Evolutionary conservation across 2,797 vertebrate species (phyloP), one percentile per base, ranked within the genome.

Genomic region (Falco cherrug): DNA sequence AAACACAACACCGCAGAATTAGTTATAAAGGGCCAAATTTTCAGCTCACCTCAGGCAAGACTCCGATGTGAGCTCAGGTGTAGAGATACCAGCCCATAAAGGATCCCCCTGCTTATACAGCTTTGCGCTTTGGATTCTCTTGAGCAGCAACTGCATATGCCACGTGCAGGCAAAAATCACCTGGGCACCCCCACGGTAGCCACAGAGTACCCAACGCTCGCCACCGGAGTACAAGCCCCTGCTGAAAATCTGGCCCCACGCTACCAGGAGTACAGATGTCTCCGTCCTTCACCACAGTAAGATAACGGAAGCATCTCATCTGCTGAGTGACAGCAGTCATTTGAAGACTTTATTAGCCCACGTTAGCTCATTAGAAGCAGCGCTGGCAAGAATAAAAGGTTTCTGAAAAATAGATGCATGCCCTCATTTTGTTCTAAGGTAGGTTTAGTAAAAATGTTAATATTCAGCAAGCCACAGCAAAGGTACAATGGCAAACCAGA

Each of bases 401-500:
- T 81, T 86, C 53, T 19, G 70, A 65, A 89, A 81, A 81, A 56
- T 1, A 86, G 90, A 82, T 78, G 82, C 96, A 95, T 90, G 93
- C 90, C 47, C 93, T 87, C 83, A 76, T 76, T 50, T 26, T 18
- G 64, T 69, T 67, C 39, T 41, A 6, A 61, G 41, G 47, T 71
- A 19, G 31, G 15, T 89, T 96, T 90, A 96, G 95, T 77, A 82
- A 51, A 91, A 74, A 31, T 21, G 71, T 89, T 83, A 90, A 65
- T 78, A 86, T 84, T 48, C 41, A 90, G 90, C 93, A 90, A 90
- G 80, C 82, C 76, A 89, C 87, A 98, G 98, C 48, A 86, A 87
- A 95, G 97, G 96, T 47, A 93, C 43, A 68, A 70, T 29, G 92
- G 93, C 96, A 97, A 93, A 91, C 95, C 92, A 97, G 97, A 84